Evolutionary conservation across 2,888 invertebrate genomes (phyloP), one percentile per base, ranked within the genome.

Genomic region (Stenurella melanura): DNA sequence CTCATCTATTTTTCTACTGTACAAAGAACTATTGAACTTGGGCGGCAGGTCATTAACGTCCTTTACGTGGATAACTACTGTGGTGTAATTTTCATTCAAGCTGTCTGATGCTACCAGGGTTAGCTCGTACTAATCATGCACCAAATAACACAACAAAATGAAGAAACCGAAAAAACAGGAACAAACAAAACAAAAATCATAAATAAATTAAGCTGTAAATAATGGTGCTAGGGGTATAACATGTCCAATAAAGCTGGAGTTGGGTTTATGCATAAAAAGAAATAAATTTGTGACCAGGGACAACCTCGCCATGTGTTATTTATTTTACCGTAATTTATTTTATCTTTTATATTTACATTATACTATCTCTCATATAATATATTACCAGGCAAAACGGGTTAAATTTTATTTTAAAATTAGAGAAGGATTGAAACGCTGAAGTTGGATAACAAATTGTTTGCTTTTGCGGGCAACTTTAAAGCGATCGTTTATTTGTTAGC

Each of bases 31-130:
- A 81, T 93, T 92, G 90, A 96, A 96, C 84, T 92, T 93, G 38
- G 97, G 97, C 72, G 97, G 95, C 86, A 97, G 92, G 90, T 97
- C 97, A 91, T 97, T 97, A 87, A 96, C 95, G 90, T 97, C 96
- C 85, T 94, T 93, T 84, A 96, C 93, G 88, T 94, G 93, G 86
- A 97, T 94, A 86, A 95, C 93, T 83, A 97, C 95, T 78, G 93
- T 93, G 84, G 96, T 96, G 85, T 93, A 93, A 91, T 95, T 96
- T 91, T 97, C 97, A 92, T 96, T 96, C 90, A 96, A 93, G 89
- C 96, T 96, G 91, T 96, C 96, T 82, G 97, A 96, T 79, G 96
- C 96, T 89, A 96, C 96, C 92, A 96, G 93, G 89, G 95, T 95
- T 91, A 96, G 92, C 91, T 95, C 95, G 91, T 96, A 96, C 95